phyloP scores from a whole-genome alignment of 2,113 vertebrate genomes.

The Ochotona curzoniae region DNA sequence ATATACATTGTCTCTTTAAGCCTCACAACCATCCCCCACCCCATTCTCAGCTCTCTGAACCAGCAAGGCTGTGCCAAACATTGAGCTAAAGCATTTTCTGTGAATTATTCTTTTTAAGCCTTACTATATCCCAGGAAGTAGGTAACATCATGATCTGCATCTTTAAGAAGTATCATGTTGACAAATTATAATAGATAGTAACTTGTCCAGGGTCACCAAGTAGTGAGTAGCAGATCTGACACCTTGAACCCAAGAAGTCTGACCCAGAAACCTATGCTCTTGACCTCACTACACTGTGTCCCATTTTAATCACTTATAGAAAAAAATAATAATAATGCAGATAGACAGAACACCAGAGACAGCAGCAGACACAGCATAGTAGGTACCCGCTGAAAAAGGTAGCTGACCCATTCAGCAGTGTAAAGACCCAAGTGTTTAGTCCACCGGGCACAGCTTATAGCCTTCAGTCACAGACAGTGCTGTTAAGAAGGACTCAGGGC shows the following conservation, averaged over 20 bases:
- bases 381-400: neutral
- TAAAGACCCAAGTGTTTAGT: neutral
- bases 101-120: neutral
- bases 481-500: neutral
- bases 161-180: constrained; percentile 41
- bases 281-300: neutral
- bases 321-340: neutral
- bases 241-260: constrained; percentile 35
- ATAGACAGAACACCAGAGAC: neutral
- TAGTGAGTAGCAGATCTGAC: neutral
- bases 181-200: neutral
- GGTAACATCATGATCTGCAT: neutral
- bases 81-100: neutral
- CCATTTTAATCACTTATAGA: neutral
- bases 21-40: neutral
- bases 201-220: neutral
- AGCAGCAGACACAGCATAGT: neutral
- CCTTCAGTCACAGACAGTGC: neutral
- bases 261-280: neutral
- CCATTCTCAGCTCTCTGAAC: neutral
- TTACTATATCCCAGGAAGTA: neutral
- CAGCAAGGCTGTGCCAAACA: neutral
- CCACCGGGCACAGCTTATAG: no score
- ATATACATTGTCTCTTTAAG: neutral
- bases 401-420: neutral